Evolutionary conservation across 1,140 invertebrate genomes (phyloP).

Genomic region (Steinernema khuongi): DNA sequence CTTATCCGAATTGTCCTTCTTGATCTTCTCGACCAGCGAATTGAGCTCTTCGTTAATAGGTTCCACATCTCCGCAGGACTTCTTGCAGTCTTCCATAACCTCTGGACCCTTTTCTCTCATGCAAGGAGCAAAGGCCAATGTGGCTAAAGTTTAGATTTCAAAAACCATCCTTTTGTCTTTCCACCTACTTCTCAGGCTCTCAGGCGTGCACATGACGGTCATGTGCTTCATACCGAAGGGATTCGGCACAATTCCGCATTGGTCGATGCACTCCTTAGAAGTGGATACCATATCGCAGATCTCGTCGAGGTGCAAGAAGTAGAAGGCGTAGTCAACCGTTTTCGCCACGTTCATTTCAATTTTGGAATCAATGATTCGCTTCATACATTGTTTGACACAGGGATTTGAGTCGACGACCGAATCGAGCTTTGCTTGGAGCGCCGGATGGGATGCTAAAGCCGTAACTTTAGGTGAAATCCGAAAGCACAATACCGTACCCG

Average conservation of each 20-base stretch:
- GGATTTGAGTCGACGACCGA: background rate
- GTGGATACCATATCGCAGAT: background rate
- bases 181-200: background rate
- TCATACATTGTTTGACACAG: background rate
- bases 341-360: background rate
- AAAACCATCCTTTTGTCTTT: background rate
- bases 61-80: background rate
- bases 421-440: conserved; percentile 1
- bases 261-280: background rate
- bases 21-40: background rate
- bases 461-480: background rate
- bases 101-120: background rate
- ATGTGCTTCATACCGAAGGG: conserved; percentile 7
- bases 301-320: background rate
- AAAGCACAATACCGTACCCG: background rate
- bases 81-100: background rate
- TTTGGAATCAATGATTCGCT: background rate
- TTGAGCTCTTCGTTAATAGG: background rate
- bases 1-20: background rate
- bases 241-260: background rate
- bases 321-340: background rate
- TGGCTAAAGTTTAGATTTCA: background rate
- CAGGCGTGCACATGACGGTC: background rate
- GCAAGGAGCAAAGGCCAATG: background rate
- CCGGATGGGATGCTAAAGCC: background rate